Evolutionary conservation across 2,113 vertebrate species (phyloP), one percentile per base, ranked within the genome.

Genomic region (Pandion haliaetus): DNA sequence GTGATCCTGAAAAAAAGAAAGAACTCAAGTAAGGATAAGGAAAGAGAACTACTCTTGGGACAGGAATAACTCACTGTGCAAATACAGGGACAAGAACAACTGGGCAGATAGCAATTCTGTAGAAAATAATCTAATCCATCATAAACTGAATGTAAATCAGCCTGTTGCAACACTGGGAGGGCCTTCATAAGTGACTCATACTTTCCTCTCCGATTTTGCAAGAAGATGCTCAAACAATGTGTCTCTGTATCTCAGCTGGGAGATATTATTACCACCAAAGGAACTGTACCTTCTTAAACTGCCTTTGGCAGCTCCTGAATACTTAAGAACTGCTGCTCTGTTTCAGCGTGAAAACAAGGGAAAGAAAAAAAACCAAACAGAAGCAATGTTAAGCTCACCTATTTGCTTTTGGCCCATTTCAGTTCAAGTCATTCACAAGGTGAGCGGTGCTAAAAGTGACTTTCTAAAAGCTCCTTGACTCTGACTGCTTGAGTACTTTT

Each of bases 291-390:
- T 71, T 32, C 57, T 63, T 32, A 42, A 52, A 42, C 32, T 59
- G 65, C 92, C 58, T 69, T 36, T 38, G 70, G 78, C 78, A 85
- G 76, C 34, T 78, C 86, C 72, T 93, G 36, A 69, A 59, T 40
- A 34, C 49, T 67, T 42, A 58, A 82, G 26, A 55, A 14, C 62
- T 50, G 50, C 50, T 71, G 69, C 8, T 70, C 50, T 76, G 32
- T 42, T 78, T 34, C 62, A 72, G 9, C 14, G 7, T 2, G 5
- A 85, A 74, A 7, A 63, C 14, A 65, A 49, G n/a, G 7, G 8
- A 0, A 1, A 3, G 5, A 16, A 17, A n/a, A 20, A 14, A 54
- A 54, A 54, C 0, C 25, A 52, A 52, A 52, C 26, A 54, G 26
- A 17, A 5, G 17, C 20, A 31, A 8, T 2, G 3, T 36, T 76